Evolutionary conservation across 2,113 vertebrate genomes (phyloP), one percentile per base, ranked within the genome.

Genomic region (Serinus canaria): DNA sequence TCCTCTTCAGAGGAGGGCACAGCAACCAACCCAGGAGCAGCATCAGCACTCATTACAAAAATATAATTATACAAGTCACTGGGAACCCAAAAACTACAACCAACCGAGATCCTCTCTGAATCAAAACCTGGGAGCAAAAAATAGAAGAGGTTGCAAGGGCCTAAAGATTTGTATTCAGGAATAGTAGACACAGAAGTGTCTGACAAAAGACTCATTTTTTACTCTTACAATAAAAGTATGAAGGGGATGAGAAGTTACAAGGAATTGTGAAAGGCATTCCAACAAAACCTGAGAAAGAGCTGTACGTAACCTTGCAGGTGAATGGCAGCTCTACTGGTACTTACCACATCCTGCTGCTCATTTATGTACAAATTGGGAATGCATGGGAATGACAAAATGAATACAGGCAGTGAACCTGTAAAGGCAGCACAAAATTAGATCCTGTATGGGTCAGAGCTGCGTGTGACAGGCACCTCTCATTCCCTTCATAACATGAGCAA

Each of bases 341-440:
- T 81, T 60, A 80, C 35, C 67, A 62, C 85, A 69, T 69, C 85
- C 62, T 3, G 15, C 70, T 92, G 79, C 62, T 95, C 94, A 58
- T 85, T 94, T 92, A 60, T 50, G 79, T 46, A 90, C 4, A 11
- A 49, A 90, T 73, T 53, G 59, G 43, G 59, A 94, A 85, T 35
- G 44, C 58, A 62, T 2, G 17, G 70, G 53, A 92, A 92, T 33
- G 55, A 80, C 67, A 92, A 86, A 92, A 94, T 19, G 63, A 85
- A 72, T 56, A 41, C 27, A 90, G 64, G 49, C 2, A 1, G 30
- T 72, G 78, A 93, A 82, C 35, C n/a, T 15, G 4, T 55, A 83
- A 85, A 87, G 58, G 82, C n/a, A 76, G 82, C 49, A 73, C 67
- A 90, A 83, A 96, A 87, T 93, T 41, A 85, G 70, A 88, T 69